Evolutionary conservation across 2,797 vertebrate species (phyloP).

Genomic region (Lophotriccus pileatus): DNA sequence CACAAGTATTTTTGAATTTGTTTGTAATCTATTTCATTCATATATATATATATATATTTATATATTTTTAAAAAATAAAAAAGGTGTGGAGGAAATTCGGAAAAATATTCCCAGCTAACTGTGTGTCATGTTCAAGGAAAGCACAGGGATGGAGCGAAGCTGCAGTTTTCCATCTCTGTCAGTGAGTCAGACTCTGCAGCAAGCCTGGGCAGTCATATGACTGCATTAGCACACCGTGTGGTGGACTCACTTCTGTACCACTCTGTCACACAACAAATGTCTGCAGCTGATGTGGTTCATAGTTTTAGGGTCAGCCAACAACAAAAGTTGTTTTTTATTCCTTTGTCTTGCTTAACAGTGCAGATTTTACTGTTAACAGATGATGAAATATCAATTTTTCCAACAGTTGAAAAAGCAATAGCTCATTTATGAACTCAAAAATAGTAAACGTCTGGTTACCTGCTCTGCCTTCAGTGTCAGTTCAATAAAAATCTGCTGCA

Average conservation of each 20-base stretch:
- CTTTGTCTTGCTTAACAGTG: slow-evolving; percentile 3
- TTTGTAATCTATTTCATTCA: neutral
- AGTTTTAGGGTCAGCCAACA: neutral
- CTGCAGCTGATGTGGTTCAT: neutral
- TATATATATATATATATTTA: no score
- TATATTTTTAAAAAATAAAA: neutral
- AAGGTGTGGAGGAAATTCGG: neutral
- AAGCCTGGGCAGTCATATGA: slow-evolving; percentile 23
- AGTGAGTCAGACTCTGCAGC: slow-evolving; percentile 50
- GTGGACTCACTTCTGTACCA: neutral
- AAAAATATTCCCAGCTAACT: neutral
- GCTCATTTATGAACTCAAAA: neutral
- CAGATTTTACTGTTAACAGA: slow-evolving; percentile 21
- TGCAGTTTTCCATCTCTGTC: slow-evolving; percentile 26
- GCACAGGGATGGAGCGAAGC: neutral
- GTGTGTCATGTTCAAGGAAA: neutral
- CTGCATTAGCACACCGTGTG: neutral
- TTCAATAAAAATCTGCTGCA: slow-evolving; percentile 98
- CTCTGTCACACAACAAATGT: neutral
- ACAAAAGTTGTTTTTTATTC: neutral
- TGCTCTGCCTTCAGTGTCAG: slow-evolving; percentile 96
- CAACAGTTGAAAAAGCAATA: neutral
- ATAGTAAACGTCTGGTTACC: slow-evolving; percentile 72
- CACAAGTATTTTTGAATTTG: neutral
- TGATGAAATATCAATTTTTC: neutral